Evolutionary conservation across 2,113 vertebrate genomes (phyloP), one percentile per base, ranked within the genome.

Genomic region (Clarias magur): DNA sequence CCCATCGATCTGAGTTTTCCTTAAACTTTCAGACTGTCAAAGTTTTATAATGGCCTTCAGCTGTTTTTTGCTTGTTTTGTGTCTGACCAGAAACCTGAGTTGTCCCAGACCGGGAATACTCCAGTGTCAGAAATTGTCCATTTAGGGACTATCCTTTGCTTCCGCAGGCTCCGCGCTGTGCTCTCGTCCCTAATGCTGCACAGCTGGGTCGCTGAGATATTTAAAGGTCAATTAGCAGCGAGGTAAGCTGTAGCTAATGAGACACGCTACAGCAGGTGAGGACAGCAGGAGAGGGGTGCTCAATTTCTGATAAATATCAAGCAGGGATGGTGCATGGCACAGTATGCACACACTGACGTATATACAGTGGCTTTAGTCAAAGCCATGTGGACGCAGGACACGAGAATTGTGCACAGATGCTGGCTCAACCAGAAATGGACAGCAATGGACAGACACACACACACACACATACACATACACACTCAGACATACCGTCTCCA

Each of bases 201-300:
- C 95, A 95, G 95, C 94, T 92, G 95, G 94, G 92, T 93, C 91
- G 92, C 92, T 91, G 91, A 88, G 93, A 92, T 94, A 95, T 94
- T 95, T 95, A 94, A 95, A 95, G 95, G 95, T 95, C 94, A 95
- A 91, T 90, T 91, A 93, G 89, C 91, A 65, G 90, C 88, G 88
- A 87, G 23, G 88, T 70, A 91, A 93, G 92, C 89, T 87, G 56
- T 86, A 90, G 88, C 87, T 95, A 95, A 95, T 95, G 93, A 95
- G 94, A 90, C 90, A 87, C 87, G 84, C 92, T 90, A 91, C 86
- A 86, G 85, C 87, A 86, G 92, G 87, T 89, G 87, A 80, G 87
- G 90, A 91, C 88, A 87, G 88, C 91, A 89, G 92, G 91, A 88
- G 76, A 89, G 88, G 17, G 87, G 90, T 83, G 70, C 48, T 63